Evolutionary conservation across 92 coral and sea anemone species (phyloP), one percentile per base, ranked within the genome.

Genomic region (Siderastrea radians): DNA sequence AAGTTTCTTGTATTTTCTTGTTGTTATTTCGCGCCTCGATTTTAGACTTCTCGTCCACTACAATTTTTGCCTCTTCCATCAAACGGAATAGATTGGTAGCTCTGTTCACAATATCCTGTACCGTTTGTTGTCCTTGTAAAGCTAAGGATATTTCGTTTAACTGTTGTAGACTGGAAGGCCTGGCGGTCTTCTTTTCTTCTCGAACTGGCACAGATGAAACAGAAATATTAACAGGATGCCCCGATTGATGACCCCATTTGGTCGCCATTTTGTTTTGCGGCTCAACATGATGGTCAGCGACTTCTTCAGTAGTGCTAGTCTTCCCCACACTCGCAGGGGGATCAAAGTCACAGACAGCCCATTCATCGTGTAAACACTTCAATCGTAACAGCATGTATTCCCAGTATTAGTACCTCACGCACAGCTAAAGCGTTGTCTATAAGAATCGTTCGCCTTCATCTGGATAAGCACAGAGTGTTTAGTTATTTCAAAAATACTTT

Each of bases 121-220:
- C 95, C 43, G 91, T 85, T 81, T 90, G 84, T 49, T 89, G 93
- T 2, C 95, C 95, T 69, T 92, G 95, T 60, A 89, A 50, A 6
- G 93, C 76, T 17, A 92, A 67, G 52, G 93, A 75, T 58, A 92
- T 85, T 69, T 89, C 93, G 84, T 89, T 92, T 70, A 88, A 66
- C 47, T 77, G 87, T 15, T 89, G 90, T 7, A 72, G 38, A 72
- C 49, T 89, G 49, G 74, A 65, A 52, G 67, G 75, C 19, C 54
- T 62, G 43, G 54, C 13, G 17, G 66, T 43, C 81, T 83, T 91
- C 65, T 80, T 85, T 46, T 85, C 90, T 16, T 85, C 89, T 69
- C 89, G 68, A 9, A 54, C 43, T 46, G 84, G 38, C 38, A 26
- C 84, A 1, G 77, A 38, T 6, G 89, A 77, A 76, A 68, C 51